phyloP scores from a whole-genome alignment of 2,888 invertebrate genomes.

The Thera obeliscata region DNA sequence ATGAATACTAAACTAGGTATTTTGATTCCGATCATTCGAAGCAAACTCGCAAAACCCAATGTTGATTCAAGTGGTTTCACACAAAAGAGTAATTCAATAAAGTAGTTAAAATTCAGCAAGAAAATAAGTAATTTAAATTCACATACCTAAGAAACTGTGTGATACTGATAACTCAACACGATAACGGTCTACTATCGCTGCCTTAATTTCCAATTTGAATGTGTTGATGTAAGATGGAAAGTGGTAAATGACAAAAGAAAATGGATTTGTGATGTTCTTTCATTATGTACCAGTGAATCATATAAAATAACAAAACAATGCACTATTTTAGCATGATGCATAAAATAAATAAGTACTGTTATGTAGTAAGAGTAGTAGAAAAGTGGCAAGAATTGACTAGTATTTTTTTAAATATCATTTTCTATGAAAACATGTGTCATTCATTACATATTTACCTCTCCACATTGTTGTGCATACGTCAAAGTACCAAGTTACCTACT shows the following conservation, averaged over 20 bases:
- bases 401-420: too few species aligned
- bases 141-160: constrained; percentile 4
- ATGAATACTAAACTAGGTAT: not conserved
- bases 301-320: constrained; percentile 11
- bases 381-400: too few species aligned
- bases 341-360: not conserved
- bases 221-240: constrained; percentile 19
- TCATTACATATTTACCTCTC: not conserved
- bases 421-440: not conserved
- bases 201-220: constrained; percentile 11
- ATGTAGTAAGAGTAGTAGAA: not conserved
- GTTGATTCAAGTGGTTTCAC: constrained; percentile 11
- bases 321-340: not conserved
- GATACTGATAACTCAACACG: constrained; percentile 8
- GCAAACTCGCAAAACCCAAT: not conserved
- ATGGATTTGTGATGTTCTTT: not conserved
- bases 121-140: constrained; percentile 13
- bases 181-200: constrained; percentile 9
- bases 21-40: not conserved
- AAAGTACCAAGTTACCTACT: not conserved
- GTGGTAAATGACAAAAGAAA: not conserved
- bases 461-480: not conserved
- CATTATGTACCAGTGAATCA: not conserved
- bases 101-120: not conserved
- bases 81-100: not conserved